Base-by-base conservation (phyloP, 2,797 vertebrate genomes). In the Argya squamiceps region DNA sequence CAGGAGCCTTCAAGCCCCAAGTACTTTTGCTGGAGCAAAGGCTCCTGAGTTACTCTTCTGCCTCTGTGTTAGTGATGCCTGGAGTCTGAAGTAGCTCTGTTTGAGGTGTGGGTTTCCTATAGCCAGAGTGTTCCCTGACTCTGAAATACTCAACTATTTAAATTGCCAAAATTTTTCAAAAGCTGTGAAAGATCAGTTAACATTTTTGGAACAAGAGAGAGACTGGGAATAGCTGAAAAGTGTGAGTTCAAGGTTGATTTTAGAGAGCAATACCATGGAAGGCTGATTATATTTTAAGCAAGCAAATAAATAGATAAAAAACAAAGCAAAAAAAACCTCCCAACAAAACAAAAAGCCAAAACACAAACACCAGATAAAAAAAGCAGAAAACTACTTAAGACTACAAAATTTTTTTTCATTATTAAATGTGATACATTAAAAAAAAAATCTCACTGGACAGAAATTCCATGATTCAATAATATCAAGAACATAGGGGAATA, bases 101-200 rank as follows among this genome's bases (percentile, higher is more conserved):
- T 70, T 84, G 59, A 84, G 26, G 12, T 78, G n/a, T 43, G 43
- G 22, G 17, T 94, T 93, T 92, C 73, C 55, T 58, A 15, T 5
- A 78, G 15, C 29, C 2, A 12, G 49, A 58, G 29, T 27, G 9
- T 89, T 89, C 63, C 32, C 52, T 89, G 70, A 49, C 37, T 86
- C 44, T 89, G 74, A 94, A 94, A 89, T 73, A 82, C 20, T 88
- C 30, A 69, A 19, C 32, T n/a, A 8, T 80, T 93, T 88, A 89
- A 83, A 32, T 50, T 84, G 44, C 47, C 44, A 68, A 89, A 91
- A 55, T 4, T 11, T 83, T 60, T 91, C 49, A 73, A 43, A 76
- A 15, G 53, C n/a, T 73, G 23, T 75, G 81, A 76, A 92, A 88
- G 20, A 41, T 62, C 34, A 39, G 39, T 64, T 90, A 82, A 81